Conservation (phyloP, 2,797 vertebrate genomes). For the Apogon hyalosoma region DNA sequence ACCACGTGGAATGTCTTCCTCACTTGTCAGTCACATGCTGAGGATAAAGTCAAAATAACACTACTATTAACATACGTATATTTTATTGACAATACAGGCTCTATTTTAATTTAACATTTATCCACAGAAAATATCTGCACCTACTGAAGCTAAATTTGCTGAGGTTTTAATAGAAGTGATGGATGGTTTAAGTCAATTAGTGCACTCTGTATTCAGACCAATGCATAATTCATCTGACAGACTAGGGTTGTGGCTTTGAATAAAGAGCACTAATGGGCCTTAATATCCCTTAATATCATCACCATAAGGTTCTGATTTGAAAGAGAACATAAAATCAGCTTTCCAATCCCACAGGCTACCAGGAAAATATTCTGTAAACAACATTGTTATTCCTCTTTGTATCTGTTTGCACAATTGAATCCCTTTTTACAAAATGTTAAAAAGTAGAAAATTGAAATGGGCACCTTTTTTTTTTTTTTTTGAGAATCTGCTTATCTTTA, state of each 20-base stretch:
- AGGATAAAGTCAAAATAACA: no score
- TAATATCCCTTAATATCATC: slow-evolving; percentile 75
- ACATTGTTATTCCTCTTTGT: slow-evolving; percentile 2
- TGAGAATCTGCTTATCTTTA: slow-evolving; percentile 20
- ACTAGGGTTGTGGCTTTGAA: slow-evolving; percentile 79
- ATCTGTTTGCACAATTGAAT: slow-evolving; percentile 7
- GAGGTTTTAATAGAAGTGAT: slow-evolving; percentile 72
- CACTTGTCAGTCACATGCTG: no score
- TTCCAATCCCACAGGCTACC: slow-evolving; percentile 18
- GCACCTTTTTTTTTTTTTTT: neutral
- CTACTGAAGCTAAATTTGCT: slow-evolving; percentile 62
- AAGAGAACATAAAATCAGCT: slow-evolving; percentile 45
- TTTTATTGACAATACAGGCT: no score
- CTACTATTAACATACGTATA: no score
- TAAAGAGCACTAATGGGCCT: slow-evolving; percentile 78
- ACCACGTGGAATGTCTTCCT: no score
- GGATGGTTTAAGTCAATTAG: slow-evolving; percentile 77
- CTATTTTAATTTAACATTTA: no score
- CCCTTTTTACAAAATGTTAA: neutral
- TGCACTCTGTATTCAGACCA: slow-evolving; percentile 75
- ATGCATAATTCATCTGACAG: slow-evolving; percentile 86
- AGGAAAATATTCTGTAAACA: slow-evolving; percentile 46
- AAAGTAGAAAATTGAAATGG: neutral
- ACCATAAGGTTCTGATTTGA: slow-evolving; percentile 43
- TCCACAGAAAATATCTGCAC: slow-evolving; percentile 45